Evolutionary conservation across 2,797 vertebrate genomes (phyloP).

Genomic region (Balearica regulorum): DNA sequence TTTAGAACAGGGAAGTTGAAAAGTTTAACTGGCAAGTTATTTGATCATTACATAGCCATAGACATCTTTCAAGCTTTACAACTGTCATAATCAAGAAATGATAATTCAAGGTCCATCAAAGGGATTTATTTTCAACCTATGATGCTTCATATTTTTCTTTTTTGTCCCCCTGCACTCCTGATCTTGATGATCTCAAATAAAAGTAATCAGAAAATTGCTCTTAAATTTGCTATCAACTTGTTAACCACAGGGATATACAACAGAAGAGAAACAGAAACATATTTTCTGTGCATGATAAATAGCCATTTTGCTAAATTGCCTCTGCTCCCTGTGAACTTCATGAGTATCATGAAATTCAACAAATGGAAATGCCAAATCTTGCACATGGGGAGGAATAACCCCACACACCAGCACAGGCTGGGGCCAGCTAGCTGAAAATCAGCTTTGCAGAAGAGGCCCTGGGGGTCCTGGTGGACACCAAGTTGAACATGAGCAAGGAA

Average conservation of each 20-base stretch:
- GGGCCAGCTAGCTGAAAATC: neutral
- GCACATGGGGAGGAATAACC: neutral
- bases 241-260: neutral
- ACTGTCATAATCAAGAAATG: neutral
- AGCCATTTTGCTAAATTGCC: neutral
- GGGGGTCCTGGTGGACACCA: neutral
- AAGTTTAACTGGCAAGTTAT: conserved; percentile 2
- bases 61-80: neutral
- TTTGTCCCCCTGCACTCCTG: neutral
- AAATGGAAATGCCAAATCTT: neutral
- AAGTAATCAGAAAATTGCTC: neutral
- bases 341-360: neutral
- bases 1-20: neutral
- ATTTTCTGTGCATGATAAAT: neutral
- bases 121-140: neutral
- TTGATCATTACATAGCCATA: neutral
- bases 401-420: neutral
- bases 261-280: neutral
- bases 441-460: neutral
- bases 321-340: neutral
- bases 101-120: neutral
- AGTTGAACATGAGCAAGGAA: neutral
- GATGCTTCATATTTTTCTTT: neutral
- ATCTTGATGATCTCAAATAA: neutral
- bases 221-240: neutral